phyloP scores from a whole-genome alignment of 2,888 invertebrate genomes.

The Idaea biselata region DNA sequence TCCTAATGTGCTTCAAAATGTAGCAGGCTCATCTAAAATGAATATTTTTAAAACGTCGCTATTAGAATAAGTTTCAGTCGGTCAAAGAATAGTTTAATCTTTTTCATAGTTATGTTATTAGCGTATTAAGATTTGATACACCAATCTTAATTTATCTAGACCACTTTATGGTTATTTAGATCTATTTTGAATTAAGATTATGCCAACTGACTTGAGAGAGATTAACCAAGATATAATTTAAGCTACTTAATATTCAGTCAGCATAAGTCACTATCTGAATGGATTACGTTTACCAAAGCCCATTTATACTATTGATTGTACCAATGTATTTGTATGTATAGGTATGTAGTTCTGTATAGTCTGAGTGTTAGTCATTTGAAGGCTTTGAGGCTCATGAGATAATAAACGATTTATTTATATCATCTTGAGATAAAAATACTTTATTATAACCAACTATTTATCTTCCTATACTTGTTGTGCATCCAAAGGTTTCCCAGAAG shows the following conservation, averaged over 20 bases:
- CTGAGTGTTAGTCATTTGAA: neutral
- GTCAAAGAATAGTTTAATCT: too few species aligned
- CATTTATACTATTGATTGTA: neutral
- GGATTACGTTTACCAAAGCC: neutral
- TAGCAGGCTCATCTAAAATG: too few species aligned
- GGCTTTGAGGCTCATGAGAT: neutral
- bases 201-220: neutral
- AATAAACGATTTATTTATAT: neutral
- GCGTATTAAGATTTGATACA: neutral
- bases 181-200: neutral
- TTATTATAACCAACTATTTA: neutral
- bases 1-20: too few species aligned
- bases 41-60: too few species aligned
- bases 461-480: too few species aligned
- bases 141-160: neutral
- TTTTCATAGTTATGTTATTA: neutral
- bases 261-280: slow-evolving; percentile 1
- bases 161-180: neutral
- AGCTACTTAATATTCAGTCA: neutral
- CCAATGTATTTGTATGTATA: neutral
- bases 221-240: neutral
- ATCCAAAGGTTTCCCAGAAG: too few species aligned
- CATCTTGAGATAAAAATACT: neutral
- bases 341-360: neutral
- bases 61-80: too few species aligned